A percentile compares a stretch with the other conserved stretches of the same genome.
phyloP scores from a whole-genome alignment of 2,113 vertebrate species.

The Caretta caretta region DNA sequence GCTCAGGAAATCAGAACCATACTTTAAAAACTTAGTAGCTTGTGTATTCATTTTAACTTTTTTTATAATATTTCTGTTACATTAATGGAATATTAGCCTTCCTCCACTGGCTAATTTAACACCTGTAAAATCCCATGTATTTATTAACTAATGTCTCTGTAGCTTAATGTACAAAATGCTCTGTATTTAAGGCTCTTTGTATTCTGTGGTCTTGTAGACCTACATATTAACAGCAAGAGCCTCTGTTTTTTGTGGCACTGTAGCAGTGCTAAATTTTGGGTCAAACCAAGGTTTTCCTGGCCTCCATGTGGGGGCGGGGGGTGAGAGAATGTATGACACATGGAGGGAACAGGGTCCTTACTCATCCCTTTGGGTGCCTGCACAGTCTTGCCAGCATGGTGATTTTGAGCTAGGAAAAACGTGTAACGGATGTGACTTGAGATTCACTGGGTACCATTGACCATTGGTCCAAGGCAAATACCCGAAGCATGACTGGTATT shows the following conservation, averaged over 20 bases:
- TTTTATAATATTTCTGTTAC: no score
- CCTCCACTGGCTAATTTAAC: neutral
- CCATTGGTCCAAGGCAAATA: neutral
- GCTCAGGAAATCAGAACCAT: neutral
- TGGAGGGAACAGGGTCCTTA: neutral
- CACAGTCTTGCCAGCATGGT: neutral
- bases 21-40: neutral
- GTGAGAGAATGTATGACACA: neutral
- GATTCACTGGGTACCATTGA: neutral
- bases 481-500: neutral
- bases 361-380: neutral
- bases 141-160: neutral
- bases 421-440: neutral
- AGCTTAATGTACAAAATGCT: neutral
- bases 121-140: neutral
- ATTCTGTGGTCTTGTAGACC: neutral
- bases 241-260: neutral
- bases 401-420: neutral
- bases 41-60: constrained; percentile 13
- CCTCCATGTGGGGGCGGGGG: neutral
- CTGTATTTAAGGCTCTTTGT: neutral
- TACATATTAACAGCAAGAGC: neutral
- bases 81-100: no score
- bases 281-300: neutral
- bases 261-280: neutral